phyloP scores from a whole-genome alignment of 2,888 invertebrate species.

The Diarsia mendica region DNA sequence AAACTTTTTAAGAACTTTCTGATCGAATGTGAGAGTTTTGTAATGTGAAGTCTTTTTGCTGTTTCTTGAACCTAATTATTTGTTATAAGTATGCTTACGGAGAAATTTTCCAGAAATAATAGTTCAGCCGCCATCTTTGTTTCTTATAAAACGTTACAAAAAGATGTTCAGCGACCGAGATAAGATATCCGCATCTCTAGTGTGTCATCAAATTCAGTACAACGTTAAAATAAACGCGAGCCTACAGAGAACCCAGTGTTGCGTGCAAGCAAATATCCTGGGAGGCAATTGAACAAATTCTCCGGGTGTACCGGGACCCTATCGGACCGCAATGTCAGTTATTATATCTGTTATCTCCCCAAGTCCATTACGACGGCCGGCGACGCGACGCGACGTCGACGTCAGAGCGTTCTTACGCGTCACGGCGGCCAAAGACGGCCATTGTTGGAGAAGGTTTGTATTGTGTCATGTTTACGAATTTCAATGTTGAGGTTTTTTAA shows the following conservation, averaged over 20 bases:
- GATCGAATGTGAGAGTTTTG: conserved; percentile 33
- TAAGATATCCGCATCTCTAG: conserved; percentile 56
- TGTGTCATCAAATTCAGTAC: conserved; percentile 56
- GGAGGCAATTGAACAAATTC: conserved; percentile 54
- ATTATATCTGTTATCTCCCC: conserved; percentile 79
- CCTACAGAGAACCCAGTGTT: conserved; percentile 43
- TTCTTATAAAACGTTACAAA: conserved; percentile 32
- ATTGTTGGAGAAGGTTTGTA: conserved; percentile 53
- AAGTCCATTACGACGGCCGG: conserved; percentile 63
- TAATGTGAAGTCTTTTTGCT: conserved; percentile 25
- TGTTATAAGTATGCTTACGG: no score
- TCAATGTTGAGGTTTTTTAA: conserved; percentile 24
- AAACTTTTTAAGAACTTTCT: conserved; percentile 34
- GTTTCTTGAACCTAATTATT: conserved; percentile 13
- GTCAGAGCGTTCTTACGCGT: conserved; percentile 42
- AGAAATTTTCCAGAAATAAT: neutral
- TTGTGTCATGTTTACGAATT: conserved; percentile 39
- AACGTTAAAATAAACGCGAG: conserved; percentile 54
- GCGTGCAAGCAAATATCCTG: conserved; percentile 46
- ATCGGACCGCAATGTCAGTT: conserved; percentile 74
- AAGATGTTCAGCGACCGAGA: conserved; percentile 45
- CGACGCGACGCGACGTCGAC: conserved; percentile 18
- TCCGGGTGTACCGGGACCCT: conserved; percentile 64
- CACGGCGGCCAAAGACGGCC: conserved; percentile 25
- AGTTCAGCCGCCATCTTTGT: conserved; percentile 13